Percentiles rank a stretch among this genome's conserved stretches.
phyloP scores from a whole-genome alignment of 2,888 invertebrate genomes.

The Drosophila fungiperda region DNA sequence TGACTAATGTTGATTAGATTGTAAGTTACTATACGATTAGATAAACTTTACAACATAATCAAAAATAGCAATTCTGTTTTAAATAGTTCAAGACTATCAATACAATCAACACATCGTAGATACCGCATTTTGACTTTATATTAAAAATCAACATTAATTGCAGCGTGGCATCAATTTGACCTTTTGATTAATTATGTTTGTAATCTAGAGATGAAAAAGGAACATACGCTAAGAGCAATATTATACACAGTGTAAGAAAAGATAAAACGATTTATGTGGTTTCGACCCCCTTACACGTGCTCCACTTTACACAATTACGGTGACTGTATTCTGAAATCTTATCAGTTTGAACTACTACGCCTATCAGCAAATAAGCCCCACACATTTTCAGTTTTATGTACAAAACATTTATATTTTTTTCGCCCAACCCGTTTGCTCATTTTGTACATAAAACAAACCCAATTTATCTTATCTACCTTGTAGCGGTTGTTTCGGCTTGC shows the following conservation, averaged over 20 bases:
- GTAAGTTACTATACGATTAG: conserved; percentile 13
- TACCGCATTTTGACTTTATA: background rate
- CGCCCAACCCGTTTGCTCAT: conserved; percentile 33
- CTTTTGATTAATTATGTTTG: background rate
- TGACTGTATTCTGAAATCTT: conserved; percentile 53
- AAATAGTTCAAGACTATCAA: background rate
- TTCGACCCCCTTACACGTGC: conserved; percentile 60
- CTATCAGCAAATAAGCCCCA: conserved; percentile 49
- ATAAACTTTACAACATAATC: conserved; percentile 10
- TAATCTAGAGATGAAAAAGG: background rate
- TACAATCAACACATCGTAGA: background rate
- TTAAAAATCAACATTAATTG: background rate
- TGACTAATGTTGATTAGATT: conserved; percentile 23
- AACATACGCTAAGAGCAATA: background rate
- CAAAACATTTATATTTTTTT: conserved; percentile 13
- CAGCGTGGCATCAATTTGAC: background rate
- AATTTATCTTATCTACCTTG: conserved; percentile 64
- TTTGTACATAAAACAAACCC: conserved; percentile 65
- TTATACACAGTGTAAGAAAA: background rate
- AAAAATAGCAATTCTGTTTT: background rate
- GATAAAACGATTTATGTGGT: conserved; percentile 1
- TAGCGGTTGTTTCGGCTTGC: conserved; percentile 17
- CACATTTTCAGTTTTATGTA: conserved; percentile 32
- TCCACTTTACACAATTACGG: conserved; percentile 45
- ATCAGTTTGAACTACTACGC: conserved; percentile 49